These are phyloP conservation scores for Cyclina sinensis DNA, from an alignment of 1,140 invertebrate species.

Conservation along the genomic window DNA sequence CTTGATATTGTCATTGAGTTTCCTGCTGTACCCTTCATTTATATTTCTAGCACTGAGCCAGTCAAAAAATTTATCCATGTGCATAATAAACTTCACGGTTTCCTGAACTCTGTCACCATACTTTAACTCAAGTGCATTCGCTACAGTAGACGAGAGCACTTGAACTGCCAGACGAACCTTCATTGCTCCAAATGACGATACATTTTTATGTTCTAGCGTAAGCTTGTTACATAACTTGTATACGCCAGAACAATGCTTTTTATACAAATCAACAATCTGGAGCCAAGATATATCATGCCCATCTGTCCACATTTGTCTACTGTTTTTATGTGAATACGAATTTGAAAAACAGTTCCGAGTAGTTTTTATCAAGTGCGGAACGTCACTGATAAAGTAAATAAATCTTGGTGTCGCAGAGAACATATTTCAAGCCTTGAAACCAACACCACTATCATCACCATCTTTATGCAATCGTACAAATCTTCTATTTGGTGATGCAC, in stretches of 20 bases:
- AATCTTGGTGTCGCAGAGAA: not conserved
- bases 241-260: conserved; percentile 28
- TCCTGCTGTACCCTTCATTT: conserved; percentile 47
- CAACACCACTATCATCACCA: not conserved
- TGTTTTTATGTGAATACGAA: conserved; percentile 47
- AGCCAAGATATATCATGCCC: conserved; percentile 46
- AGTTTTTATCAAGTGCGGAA: conserved; percentile 65
- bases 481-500: conserved; percentile 40
- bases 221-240: conserved; percentile 30
- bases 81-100: conserved; percentile 69
- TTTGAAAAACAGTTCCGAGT: conserved; percentile 56
- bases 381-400: conserved; percentile 62
- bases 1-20: conserved; percentile 54
- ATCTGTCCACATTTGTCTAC: conserved; percentile 44
- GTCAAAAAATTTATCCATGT: conserved; percentile 74
- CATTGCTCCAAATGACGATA: conserved; percentile 23
- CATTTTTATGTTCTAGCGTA: conserved; percentile 16
- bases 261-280: conserved; percentile 39
- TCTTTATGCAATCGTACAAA: conserved; percentile 29
- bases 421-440: not conserved
- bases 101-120: conserved; percentile 29
- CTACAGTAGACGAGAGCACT: conserved; percentile 62
- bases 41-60: conserved; percentile 69
- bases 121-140: conserved; percentile 43
- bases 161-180: conserved; percentile 62